phyloP scores from a whole-genome alignment of 2,113 vertebrate species.

The Sapajus apella region DNA sequence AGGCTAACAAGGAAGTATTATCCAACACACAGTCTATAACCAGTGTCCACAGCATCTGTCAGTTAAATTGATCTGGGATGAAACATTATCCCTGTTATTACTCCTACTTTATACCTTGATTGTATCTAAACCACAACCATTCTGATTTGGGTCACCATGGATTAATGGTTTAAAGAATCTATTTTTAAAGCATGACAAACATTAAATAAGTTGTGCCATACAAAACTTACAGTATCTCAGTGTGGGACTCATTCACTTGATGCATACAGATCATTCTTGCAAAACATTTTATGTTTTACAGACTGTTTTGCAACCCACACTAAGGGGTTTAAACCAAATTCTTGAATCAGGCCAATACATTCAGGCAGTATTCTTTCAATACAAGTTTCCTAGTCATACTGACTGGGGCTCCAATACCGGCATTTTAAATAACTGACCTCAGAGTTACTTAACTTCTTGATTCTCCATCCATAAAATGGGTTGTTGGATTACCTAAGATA shows the following conservation, averaged over 20 bases:
- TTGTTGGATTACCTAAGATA: not conserved
- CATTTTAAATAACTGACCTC: not conserved
- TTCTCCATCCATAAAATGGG: constrained; percentile 22
- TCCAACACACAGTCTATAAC: not conserved
- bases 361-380: not conserved
- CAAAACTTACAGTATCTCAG: not conserved
- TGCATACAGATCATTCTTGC: not conserved
- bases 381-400: not conserved
- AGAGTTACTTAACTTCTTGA: constrained; percentile 22
- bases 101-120: not conserved
- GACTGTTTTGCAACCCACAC: not conserved
- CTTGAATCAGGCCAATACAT: not conserved
- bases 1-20: not conserved
- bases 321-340: not conserved
- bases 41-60: not conserved
- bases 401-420: not conserved
- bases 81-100: constrained; percentile 54
- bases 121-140: not conserved
- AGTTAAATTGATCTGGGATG: not conserved
- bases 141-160: constrained; percentile 23
- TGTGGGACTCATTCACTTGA: constrained; percentile 12
- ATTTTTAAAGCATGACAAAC: constrained; percentile 50
- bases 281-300: not conserved
- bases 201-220: not conserved
- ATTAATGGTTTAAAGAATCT: constrained; percentile 10